Evolutionary conservation across 2,113 vertebrate genomes (phyloP).

Genomic region (Chroicocephalus ridibundus): DNA sequence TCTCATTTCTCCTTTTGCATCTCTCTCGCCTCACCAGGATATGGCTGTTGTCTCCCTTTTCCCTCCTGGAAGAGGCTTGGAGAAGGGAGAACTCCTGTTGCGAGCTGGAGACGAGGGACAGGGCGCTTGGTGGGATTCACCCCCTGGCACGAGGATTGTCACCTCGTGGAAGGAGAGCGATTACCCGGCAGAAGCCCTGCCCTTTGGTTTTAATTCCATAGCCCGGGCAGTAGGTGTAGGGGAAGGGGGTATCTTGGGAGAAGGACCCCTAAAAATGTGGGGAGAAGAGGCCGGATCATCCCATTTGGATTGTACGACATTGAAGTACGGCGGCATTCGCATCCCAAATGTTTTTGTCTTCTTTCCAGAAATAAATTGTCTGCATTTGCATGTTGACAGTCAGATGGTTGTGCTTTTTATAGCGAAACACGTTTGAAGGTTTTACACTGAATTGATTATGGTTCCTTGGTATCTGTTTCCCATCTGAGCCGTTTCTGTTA

Average conservation of each 20-base stretch:
- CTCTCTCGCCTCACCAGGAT: slow-evolving; percentile 35
- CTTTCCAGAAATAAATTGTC: neutral
- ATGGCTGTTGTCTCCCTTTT: neutral
- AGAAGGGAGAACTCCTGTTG: neutral
- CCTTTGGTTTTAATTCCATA: neutral
- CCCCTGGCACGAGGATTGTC: accelerated
- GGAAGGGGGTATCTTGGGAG: neutral
- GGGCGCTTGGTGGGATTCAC: neutral
- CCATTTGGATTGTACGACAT: accelerated
- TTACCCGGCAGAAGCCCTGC: neutral
- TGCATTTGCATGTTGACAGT: neutral
- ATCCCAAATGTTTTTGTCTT: neutral
- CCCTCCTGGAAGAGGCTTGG: neutral
- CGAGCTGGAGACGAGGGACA: neutral
- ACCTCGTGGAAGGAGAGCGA: neutral
- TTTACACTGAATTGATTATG: neutral
- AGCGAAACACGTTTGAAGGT: neutral
- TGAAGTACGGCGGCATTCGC: neutral
- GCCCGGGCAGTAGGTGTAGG: neutral
- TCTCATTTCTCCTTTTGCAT: neutral
- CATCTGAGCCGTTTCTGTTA: neutral
- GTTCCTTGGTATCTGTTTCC: neutral
- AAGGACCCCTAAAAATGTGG: neutral
- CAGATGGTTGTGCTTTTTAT: neutral
- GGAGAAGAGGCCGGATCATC: neutral